These are phyloP conservation scores for Enteromius radiatus DNA, from an alignment of 2,797 vertebrate species.

Conservation along the genomic window DNA sequence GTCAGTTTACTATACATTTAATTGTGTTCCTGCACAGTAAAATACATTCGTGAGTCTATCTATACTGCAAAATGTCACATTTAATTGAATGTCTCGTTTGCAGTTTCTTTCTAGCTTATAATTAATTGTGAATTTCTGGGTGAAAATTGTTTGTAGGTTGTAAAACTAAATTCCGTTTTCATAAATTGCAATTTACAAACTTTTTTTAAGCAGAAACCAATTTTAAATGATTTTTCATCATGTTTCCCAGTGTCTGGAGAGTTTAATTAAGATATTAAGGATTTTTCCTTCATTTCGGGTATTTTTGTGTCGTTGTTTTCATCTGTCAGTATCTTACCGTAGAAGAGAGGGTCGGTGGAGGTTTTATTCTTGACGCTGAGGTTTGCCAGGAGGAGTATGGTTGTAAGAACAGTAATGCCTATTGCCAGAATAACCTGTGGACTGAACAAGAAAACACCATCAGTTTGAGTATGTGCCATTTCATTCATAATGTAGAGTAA, in stretches of 20 bases:
- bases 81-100: too few relatives aligned
- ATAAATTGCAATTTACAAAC: neutral
- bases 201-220: too few relatives aligned
- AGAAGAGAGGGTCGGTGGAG: slow-evolving; percentile 83
- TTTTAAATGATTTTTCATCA: too few relatives aligned
- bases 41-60: too few relatives aligned
- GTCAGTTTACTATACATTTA: neutral
- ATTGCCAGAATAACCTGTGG: slow-evolving; percentile 71
- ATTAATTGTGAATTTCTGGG: too few relatives aligned
- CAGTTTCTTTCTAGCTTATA: too few relatives aligned
- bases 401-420: slow-evolving; percentile 68
- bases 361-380: slow-evolving; percentile 64
- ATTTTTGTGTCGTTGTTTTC: neutral
- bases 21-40: neutral
- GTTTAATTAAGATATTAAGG: neutral
- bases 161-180: too few relatives aligned
- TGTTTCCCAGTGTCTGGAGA: too few relatives aligned
- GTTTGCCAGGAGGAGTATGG: slow-evolving; percentile 70
- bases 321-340: slow-evolving; percentile 71
- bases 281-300: neutral
- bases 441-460: slow-evolving; percentile 57
- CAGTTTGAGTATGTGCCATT: neutral
- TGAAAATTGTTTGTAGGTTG: neutral
- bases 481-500: neutral
- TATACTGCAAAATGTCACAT: too few relatives aligned